Base-by-base conservation (phyloP, 2,888 invertebrate species). In the Epinotia bilunana region DNA sequence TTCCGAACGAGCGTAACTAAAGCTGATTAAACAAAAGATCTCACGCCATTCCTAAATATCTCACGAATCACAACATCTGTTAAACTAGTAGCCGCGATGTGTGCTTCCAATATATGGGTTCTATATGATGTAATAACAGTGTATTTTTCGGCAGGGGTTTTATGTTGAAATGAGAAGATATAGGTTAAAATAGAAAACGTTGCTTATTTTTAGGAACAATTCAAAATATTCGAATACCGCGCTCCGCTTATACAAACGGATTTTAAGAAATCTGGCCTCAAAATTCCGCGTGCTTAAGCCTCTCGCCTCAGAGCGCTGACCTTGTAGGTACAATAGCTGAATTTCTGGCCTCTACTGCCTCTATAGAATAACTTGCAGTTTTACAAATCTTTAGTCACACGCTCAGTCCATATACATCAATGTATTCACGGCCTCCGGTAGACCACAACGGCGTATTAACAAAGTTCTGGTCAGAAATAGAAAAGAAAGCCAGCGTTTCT, bases 321-420 rank as follows among this genome's bases (percentile, higher is more conserved):
- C 91, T 92, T 93, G 92, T 83, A 81, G 81, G 74, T 82, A 90
- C 91, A 91, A 91, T 90, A 84, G 89, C 82, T 77, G 80, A 80
- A 82, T 81, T 79, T 83, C 81, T 82, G 83, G 83, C 84, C 85
- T 83, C 79, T 79, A 77, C 78, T 82, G 79, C 80, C 80, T 81
- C 79, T 80, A 80, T 77, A 74, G 23, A 60, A 53, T 55, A 74
- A 75, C 62, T 74, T 77, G 77, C 75, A 79, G 78, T 80, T 81
- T 76, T 77, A 81, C 39, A 83, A 79, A 80, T 80, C 79, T 81
- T 65, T 80, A 82, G 81, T 81, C 81, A 81, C 78, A 79, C 78
- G 67, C 69, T 72, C 73, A 72, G 78, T 80, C 79, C 78, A 80
- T 79, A 80, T 62, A 57, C 55, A 72, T 62, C 60, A 65, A 71